Conservation (phyloP, 2,113 vertebrate genomes). For the Pterocles orientalis region DNA sequence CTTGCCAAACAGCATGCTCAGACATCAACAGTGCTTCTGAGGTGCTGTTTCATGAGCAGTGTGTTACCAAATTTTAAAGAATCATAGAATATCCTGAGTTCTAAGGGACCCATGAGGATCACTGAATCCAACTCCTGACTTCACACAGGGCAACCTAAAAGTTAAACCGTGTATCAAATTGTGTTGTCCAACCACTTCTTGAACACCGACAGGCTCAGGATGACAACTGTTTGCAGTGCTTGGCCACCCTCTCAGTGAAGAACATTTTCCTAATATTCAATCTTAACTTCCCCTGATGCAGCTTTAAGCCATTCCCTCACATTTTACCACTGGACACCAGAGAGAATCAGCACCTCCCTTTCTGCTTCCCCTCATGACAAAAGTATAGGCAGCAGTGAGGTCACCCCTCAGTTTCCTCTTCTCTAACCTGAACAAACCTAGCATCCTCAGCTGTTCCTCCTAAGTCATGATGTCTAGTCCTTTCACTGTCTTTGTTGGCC, state of each 20-base stretch:
- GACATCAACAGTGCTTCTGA: not conserved
- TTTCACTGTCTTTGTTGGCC: too few relatives aligned
- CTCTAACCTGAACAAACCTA: too few relatives aligned
- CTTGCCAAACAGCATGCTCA: not conserved
- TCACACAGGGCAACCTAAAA: not conserved
- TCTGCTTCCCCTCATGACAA: too few relatives aligned
- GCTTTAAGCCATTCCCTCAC: not conserved
- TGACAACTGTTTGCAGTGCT: not conserved
- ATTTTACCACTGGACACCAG: not conserved
- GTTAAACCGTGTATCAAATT: not conserved
- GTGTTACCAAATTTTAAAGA: not conserved
- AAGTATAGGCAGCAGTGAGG: too few relatives aligned
- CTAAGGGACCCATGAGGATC: not conserved
- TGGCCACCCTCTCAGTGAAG: not conserved
- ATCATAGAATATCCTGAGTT: not conserved
- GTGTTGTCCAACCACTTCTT: rapidly evolving
- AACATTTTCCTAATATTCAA: not conserved
- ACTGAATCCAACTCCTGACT: not conserved
- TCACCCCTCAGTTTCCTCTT: too few relatives aligned
- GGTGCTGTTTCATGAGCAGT: not conserved
- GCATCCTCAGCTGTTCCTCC: too few relatives aligned
- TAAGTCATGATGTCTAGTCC: too few relatives aligned
- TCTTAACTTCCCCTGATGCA: not conserved
- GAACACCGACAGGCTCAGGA: not conserved
- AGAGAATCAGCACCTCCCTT: not conserved